Conservation (phyloP, 2,113 vertebrate species). For the Oncorhynchus mykiss region DNA sequence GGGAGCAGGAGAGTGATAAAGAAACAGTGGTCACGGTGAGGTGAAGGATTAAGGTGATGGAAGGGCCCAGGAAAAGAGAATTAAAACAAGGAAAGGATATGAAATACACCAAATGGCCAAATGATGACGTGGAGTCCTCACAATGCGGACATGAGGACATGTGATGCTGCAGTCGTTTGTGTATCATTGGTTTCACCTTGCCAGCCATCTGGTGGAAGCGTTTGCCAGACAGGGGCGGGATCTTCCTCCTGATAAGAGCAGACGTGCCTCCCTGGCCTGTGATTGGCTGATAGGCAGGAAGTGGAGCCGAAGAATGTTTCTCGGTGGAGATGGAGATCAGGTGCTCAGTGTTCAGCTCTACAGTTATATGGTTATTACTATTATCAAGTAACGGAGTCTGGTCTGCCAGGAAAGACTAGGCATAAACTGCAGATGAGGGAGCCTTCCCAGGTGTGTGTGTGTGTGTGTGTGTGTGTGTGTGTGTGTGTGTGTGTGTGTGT, state of each 20-base stretch:
- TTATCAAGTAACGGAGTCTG: neutral
- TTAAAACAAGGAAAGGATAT: neutral
- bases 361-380: neutral
- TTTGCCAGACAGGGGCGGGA: slow-evolving; percentile 10
- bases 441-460: neutral
- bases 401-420: neutral
- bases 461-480: neutral
- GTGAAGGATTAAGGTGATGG: neutral
- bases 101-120: neutral
- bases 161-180: neutral
- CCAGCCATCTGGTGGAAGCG: neutral
- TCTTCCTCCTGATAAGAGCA: neutral
- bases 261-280: neutral
- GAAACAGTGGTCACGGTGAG: neutral
- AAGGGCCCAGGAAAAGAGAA: neutral
- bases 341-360: neutral
- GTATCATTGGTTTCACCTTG: slow-evolving; percentile 9
- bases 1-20: neutral
- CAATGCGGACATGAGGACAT: neutral
- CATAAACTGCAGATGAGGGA: neutral
- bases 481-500: neutral
- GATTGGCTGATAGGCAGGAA: neutral
- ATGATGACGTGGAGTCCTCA: neutral
- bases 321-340: neutral
- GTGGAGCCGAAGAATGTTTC: neutral